A percentile compares a stretch with the other conserved stretches of the same genome.
Conservation (phyloP, 2,113 vertebrate genomes). For the Syrmaticus mikado region DNA sequence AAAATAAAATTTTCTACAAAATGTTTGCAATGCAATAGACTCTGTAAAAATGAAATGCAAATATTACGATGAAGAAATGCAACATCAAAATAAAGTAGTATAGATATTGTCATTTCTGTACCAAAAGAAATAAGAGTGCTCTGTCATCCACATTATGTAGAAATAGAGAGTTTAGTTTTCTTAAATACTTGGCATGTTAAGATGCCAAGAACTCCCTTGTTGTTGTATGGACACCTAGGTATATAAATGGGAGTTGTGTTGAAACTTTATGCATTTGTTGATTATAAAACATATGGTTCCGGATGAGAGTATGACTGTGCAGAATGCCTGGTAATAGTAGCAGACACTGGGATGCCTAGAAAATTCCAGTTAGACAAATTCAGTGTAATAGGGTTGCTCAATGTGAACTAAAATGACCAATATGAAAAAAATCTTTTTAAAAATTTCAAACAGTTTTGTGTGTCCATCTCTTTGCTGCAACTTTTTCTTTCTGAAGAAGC, state of each 20-base stretch:
- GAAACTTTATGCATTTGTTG: background rate
- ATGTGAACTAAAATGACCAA: background rate
- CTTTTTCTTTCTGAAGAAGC: background rate
- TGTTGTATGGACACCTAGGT: background rate
- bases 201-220: background rate
- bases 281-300: background rate
- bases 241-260: background rate
- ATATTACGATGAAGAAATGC: background rate
- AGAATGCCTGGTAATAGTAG: background rate
- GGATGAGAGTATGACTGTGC: background rate
- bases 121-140: background rate
- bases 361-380: background rate
- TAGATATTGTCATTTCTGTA: background rate
- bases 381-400: background rate
- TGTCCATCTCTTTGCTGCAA: background rate
- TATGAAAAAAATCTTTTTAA: background rate
- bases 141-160: background rate
- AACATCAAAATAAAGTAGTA: background rate
- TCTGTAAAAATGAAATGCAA: background rate
- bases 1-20: background rate
- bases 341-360: background rate
- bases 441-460: background rate
- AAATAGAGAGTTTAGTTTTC: background rate
- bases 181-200: background rate
- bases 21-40: background rate